phyloP scores from a whole-genome alignment of 2,113 vertebrate species.

The Setophaga coronata region DNA sequence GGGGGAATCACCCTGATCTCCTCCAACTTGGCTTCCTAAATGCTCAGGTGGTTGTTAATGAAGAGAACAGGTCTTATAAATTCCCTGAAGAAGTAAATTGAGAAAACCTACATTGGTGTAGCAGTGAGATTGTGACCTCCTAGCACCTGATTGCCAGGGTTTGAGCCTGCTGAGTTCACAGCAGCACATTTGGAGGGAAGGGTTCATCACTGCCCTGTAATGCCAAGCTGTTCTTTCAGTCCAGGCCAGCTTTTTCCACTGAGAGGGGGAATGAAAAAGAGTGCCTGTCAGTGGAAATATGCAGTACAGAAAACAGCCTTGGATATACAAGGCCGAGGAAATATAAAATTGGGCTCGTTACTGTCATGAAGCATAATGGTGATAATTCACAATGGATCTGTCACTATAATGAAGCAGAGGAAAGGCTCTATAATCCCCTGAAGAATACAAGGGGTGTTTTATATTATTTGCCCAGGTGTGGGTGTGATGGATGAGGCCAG shows the following conservation, averaged over 20 bases:
- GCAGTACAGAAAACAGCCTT: background rate
- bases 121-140: background rate
- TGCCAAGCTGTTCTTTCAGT: background rate
- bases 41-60: background rate
- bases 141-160: accelerated
- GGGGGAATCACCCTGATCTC: background rate
- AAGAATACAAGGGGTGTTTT: background rate
- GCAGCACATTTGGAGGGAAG: background rate
- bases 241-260: background rate
- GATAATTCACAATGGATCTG: background rate
- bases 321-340: background rate
- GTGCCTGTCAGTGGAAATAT: background rate
- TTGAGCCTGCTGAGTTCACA: background rate
- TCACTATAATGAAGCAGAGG: background rate
- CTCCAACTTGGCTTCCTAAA: background rate
- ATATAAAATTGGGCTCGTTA: background rate
- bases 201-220: background rate
- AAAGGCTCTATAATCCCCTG: background rate
- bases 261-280: background rate
- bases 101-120: accelerated
- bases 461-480: background rate
- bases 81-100: background rate
- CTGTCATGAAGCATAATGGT: background rate
- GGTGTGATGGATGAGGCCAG: background rate
- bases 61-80: background rate